Evolutionary conservation across 2,888 invertebrate species (phyloP).

Genomic region (Chrysodeixis includens): DNA sequence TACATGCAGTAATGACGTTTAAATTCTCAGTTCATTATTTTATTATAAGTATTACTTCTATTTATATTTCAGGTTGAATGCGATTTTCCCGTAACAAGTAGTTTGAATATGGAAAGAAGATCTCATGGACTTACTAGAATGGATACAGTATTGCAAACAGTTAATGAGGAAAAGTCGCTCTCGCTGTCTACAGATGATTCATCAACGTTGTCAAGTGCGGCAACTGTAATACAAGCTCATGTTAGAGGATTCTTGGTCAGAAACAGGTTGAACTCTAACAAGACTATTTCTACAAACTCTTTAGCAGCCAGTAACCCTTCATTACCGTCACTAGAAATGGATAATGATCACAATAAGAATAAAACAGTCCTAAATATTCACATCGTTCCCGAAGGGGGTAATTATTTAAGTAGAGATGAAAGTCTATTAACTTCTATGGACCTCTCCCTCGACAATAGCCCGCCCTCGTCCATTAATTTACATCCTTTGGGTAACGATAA

Average conservation of each 20-base stretch:
- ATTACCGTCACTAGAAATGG: conserved; percentile 73
- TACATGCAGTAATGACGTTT: background rate
- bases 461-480: conserved; percentile 80
- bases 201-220: conserved; percentile 88
- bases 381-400: conserved; percentile 80
- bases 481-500: conserved; percentile 82
- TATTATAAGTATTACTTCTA: conserved; percentile 14
- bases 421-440: conserved; percentile 82
- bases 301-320: conserved; percentile 71
- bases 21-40: background rate
- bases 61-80: conserved; percentile 73
- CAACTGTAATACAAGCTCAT: conserved; percentile 91
- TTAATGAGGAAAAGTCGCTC: conserved; percentile 87
- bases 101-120: conserved; percentile 75
- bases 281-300: conserved; percentile 79
- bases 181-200: conserved; percentile 87
- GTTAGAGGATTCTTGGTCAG: conserved; percentile 91
- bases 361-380: conserved; percentile 85
- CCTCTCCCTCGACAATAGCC: conserved; percentile 81
- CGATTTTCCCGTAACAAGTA: conserved; percentile 63
- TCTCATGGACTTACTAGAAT: conserved; percentile 79
- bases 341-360: conserved; percentile 71
- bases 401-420: conserved; percentile 82
- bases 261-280: conserved; percentile 83
- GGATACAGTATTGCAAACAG: conserved; percentile 86